phyloP scores from a whole-genome alignment of 1,140 invertebrate species.

The Chelonus insularis region DNA sequence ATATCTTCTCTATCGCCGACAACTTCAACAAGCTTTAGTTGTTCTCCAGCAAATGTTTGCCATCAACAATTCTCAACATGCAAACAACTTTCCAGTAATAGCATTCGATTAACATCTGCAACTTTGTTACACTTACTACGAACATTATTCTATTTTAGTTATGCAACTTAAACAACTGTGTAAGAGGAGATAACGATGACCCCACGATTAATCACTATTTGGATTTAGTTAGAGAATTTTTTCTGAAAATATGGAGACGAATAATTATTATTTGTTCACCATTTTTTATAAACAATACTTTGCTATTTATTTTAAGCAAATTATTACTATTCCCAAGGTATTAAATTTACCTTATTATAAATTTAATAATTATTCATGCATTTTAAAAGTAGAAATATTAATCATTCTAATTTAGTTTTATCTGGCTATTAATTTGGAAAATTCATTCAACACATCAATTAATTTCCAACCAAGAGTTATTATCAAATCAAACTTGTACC shows the following conservation, averaged over 20 bases:
- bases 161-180: conserved; percentile 27
- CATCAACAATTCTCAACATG: conserved; percentile 43
- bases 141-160: conserved; percentile 24
- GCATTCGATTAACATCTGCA: not conserved
- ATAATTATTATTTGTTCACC: conserved; percentile 23
- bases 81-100: conserved; percentile 38
- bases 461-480: conserved; percentile 2
- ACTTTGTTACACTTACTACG: not conserved
- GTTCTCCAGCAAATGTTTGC: conserved; percentile 43
- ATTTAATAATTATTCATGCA: not conserved
- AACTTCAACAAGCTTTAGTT: conserved; percentile 31
- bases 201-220: not conserved
- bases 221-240: conserved; percentile 22
- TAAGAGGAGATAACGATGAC: conserved; percentile 30
- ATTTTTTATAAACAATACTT: conserved; percentile 27
- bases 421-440: conserved; percentile 40
- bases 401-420: conserved; percentile 20
- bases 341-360: conserved; percentile 27
- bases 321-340: conserved; percentile 41
- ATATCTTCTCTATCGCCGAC: conserved; percentile 36
- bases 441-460: conserved; percentile 27
- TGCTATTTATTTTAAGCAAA: conserved; percentile 27
- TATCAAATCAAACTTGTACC: conserved; percentile 26
- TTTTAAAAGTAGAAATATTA: not conserved
- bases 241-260: conserved; percentile 30